Evolutionary conservation across 2,113 vertebrate genomes (phyloP).

Genomic region (Cebidichthys violaceus): DNA sequence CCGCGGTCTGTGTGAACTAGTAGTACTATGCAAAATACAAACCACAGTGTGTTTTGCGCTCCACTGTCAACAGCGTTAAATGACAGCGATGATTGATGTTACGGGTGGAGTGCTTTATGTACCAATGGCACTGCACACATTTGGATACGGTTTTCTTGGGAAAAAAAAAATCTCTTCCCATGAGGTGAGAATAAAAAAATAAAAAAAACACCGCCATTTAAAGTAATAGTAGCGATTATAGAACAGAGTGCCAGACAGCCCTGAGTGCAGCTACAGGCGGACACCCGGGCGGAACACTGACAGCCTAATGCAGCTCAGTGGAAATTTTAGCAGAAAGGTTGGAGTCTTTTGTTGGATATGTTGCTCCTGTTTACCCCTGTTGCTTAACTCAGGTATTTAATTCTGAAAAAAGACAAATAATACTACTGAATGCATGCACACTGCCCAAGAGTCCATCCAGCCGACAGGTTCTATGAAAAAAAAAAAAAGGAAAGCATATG

Average conservation of each 20-base stretch:
- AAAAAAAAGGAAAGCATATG: too few species aligned
- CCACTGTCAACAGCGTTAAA: constrained; percentile 10
- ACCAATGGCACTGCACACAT: constrained; percentile 31
- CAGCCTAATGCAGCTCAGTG: constrained; percentile 26
- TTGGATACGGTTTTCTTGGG: constrained; percentile 9
- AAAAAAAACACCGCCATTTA: constrained; percentile 3
- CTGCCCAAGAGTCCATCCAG: neutral
- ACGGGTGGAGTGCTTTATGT: constrained; percentile 48
- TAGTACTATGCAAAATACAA: neutral
- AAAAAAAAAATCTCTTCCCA: neutral
- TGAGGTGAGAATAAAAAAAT: constrained; percentile 8
- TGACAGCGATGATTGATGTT: constrained; percentile 4
- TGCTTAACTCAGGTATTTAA: constrained; percentile 1
- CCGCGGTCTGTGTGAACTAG: neutral
- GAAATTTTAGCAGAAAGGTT: constrained; percentile 17
- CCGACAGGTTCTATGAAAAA: neutral
- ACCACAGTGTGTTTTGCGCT: neutral
- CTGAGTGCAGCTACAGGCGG: constrained; percentile 15
- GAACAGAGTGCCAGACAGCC: neutral
- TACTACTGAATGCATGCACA: neutral
- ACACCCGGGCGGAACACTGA: constrained; percentile 20
- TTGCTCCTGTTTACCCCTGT: neutral
- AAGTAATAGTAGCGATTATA: constrained; percentile 41
- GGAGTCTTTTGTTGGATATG: constrained; percentile 22
- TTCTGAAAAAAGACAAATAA: neutral